Percentiles rank a stretch among this genome's conserved stretches.
Evolutionary conservation across 1,140 invertebrate genomes (phyloP).

Genomic region (Caenorhabditis tropicalis): DNA sequence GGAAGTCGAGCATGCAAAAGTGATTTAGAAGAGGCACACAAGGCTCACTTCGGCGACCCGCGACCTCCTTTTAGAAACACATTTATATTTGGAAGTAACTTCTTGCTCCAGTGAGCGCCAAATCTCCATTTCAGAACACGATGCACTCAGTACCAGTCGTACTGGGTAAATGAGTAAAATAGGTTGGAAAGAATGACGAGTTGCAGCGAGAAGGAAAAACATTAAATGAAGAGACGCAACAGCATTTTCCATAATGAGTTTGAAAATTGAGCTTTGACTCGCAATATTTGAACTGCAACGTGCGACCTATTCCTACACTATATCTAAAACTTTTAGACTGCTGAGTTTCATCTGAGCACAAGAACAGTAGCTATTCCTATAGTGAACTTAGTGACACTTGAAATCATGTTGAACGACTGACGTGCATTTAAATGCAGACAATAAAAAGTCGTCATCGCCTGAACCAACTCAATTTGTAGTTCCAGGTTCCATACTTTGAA

Average conservation of each 20-base stretch:
- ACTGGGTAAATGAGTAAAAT: not conserved
- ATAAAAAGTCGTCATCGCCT: no score
- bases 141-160: not conserved
- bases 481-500: not conserved
- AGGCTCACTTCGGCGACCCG: not conserved
- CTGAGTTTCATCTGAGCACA: no score
- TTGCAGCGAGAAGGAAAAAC: not conserved
- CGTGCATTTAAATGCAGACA: no score
- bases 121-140: not conserved
- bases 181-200: not conserved
- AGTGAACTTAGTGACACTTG: no score
- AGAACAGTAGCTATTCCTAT: no score
- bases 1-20: constrained; percentile 36
- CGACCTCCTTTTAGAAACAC: constrained; percentile 20
- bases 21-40: constrained; percentile 28
- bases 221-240: not conserved
- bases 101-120: not conserved
- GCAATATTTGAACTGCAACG: not conserved
- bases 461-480: no score
- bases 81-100: constrained; percentile 16
- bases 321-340: no score
- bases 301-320: not conserved
- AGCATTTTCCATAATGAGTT: not conserved
- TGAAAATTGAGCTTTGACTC: not conserved
- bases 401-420: no score